Base-by-base conservation (phyloP, 2,797 vertebrate species). In the Acanthis flammea region DNA sequence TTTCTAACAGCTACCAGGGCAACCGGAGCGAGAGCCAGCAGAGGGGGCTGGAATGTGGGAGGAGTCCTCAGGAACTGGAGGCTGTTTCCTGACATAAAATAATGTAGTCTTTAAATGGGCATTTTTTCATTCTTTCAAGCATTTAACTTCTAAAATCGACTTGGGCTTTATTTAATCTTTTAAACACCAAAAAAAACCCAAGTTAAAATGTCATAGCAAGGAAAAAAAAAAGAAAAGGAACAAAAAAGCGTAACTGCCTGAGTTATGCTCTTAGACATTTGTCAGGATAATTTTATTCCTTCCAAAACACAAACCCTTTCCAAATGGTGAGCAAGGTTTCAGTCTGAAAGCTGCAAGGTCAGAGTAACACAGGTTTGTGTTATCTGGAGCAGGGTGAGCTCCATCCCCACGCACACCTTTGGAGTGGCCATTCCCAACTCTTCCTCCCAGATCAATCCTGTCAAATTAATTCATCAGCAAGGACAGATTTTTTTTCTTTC, bases 401-500 rank as follows among this genome's bases (percentile, higher is more conserved):
- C 48, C 71, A 9, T 22, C 78, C 55, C 53, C 2, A 3, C 4
- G 0, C 24, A 24, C 80, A 60, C 89, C 79, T 85, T 73, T 2
- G 0, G 17, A 87, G 61, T 1, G 35, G 27, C 90, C 61, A 21
- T 37, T 84, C 93, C 90, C 77, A 71, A 37, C 67, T 50, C 84
- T 45, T 66, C 88, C 31, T 73, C 61, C 93, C 65, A 0, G 3
- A 82, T 55, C 71, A 23, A 47, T n/a, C 83, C 87, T 71, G 90
- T 44, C 90, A 87, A 71, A 95, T 87, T 77, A 92, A 92, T 82
- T 90, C 86, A 95, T 57, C 93, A 92, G 54, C 31, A 85, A 92
- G 88, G 90, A 93, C 86, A 92, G 81, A 62, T 24, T 31, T 82
- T 61, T 41, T 50, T 41, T 17, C 7, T 41, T 41, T 28, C 3